Conservation (phyloP, 2,888 invertebrate species). For the Magallana nippona region DNA sequence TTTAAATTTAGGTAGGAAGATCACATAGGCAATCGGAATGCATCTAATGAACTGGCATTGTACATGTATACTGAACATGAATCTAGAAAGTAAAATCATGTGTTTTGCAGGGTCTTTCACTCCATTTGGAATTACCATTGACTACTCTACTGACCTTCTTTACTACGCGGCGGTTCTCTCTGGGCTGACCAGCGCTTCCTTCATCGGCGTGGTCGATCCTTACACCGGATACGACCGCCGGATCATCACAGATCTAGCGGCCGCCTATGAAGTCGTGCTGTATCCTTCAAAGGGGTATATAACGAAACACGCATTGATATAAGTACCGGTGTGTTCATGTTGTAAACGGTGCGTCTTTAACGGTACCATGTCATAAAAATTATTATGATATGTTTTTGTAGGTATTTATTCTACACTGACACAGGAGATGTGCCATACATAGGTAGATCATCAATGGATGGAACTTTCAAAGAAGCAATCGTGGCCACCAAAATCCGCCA, state of each 20-base stretch:
- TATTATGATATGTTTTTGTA: background rate
- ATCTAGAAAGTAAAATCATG: no score
- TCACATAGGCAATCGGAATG: background rate
- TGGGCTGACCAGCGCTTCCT: conserved; percentile 30
- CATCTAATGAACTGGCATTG: no score
- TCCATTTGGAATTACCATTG: conserved; percentile 38
- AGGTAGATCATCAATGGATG: conserved; percentile 36
- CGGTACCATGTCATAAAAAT: no score
- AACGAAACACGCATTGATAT: no score
- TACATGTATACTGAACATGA: no score
- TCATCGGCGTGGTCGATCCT: conserved; percentile 36
- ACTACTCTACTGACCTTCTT: conserved; percentile 35
- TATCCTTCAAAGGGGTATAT: conserved; percentile 37
- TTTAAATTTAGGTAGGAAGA: conserved; percentile 11
- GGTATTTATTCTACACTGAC: conserved; percentile 35
- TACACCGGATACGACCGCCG: conserved; percentile 16
- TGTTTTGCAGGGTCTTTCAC: conserved; percentile 29
- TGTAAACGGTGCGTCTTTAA: no score
- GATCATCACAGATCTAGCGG: conserved; percentile 24
- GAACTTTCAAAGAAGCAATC: conserved; percentile 10
- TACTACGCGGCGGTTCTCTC: conserved; percentile 34
- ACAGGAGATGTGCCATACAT: conserved; percentile 35
- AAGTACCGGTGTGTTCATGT: no score
- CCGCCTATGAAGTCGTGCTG: conserved; percentile 32
- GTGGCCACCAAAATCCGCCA: conserved; percentile 32